phyloP scores from a whole-genome alignment of 1,140 invertebrate species.

The Apis laboriosa region DNA sequence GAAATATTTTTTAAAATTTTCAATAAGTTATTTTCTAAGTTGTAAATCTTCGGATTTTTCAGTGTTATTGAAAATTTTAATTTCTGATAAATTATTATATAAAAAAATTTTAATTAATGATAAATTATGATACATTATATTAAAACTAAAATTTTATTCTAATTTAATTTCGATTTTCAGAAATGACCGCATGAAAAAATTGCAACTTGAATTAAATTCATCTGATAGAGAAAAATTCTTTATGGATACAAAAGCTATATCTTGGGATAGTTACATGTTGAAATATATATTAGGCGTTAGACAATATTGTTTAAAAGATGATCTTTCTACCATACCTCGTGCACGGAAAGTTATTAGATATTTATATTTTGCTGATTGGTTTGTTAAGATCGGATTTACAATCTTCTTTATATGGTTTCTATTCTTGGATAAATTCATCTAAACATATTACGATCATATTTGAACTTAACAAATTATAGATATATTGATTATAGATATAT shows the following conservation, averaged over 20 bases:
- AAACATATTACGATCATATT: conserved; percentile 16
- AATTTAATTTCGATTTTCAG: conserved; percentile 61
- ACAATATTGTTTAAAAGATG: conserved; percentile 89
- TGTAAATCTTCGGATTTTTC: no score
- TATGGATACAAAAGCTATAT: conserved; percentile 82
- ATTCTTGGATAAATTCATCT: conserved; percentile 63
- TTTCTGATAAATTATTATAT: neutral
- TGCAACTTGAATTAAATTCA: conserved; percentile 83
- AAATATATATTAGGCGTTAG: conserved; percentile 88
- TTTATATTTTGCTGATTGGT: conserved; percentile 70
- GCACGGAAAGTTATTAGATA: conserved; percentile 81
- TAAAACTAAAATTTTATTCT: no score
- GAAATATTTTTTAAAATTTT: neutral
- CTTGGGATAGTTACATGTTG: conserved; percentile 87
- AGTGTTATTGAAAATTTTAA: no score
- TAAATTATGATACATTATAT: neutral
- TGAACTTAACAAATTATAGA: conserved; percentile 10
- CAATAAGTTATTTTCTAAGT: no score
- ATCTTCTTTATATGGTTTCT: conserved; percentile 67
- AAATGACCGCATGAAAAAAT: conserved; percentile 86
- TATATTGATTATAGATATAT: neutral
- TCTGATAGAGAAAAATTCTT: conserved; percentile 83
- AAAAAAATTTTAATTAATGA: neutral
- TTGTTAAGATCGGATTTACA: conserved; percentile 63
- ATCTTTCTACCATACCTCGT: conserved; percentile 87